Evolutionary conservation across 2,113 vertebrate species (phyloP).

Genomic region (Etheostoma spectabile): DNA sequence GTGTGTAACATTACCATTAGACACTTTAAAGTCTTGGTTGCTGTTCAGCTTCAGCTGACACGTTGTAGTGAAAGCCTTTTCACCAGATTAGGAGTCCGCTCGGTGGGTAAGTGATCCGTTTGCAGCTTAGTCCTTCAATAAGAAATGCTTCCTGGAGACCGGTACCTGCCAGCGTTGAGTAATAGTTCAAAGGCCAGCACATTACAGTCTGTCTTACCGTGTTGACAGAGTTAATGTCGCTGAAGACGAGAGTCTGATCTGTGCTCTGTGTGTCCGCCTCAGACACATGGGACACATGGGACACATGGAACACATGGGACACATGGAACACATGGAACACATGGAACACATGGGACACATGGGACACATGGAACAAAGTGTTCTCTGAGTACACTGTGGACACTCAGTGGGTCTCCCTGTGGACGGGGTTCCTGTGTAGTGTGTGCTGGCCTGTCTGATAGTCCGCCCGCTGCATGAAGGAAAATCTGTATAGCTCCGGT

Average conservation of each 20-base stretch:
- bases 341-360: too few species aligned
- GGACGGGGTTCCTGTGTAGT: background rate
- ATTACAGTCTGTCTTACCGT: background rate
- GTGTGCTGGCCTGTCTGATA: background rate
- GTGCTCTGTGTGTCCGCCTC: background rate
- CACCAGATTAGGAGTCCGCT: background rate
- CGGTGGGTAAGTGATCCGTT: background rate
- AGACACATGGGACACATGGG: too few species aligned
- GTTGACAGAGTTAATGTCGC: background rate
- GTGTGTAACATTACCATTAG: background rate
- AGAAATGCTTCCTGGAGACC: background rate
- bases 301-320: too few species aligned
- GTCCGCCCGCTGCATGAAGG: background rate
- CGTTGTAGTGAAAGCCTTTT: background rate
- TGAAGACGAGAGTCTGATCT: background rate
- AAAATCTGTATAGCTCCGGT: background rate
- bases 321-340: too few species aligned
- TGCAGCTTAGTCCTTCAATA: background rate
- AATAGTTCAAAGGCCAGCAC: background rate
- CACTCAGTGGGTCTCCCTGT: background rate
- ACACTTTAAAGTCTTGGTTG: too few species aligned
- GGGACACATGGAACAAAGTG: too few species aligned
- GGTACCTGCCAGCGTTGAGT: background rate
- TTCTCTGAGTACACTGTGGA: constrained; percentile 27
- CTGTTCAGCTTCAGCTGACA: background rate